phyloP scores from a whole-genome alignment of 2,888 invertebrate species.

The Lysandra coridon region DNA sequence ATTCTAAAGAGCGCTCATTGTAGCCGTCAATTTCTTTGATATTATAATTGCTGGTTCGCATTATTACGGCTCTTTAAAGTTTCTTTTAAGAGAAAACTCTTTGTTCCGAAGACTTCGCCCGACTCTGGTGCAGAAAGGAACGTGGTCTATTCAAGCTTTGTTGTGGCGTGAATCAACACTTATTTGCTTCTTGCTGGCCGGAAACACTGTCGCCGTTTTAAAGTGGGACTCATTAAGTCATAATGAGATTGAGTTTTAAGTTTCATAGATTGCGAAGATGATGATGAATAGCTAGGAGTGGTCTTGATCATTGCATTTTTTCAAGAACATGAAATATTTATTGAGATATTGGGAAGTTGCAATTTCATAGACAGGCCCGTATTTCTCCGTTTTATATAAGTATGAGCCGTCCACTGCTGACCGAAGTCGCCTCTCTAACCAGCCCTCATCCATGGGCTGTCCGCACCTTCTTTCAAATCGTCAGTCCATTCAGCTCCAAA shows the following conservation, averaged over 20 bases:
- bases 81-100: slow-evolving; percentile 45
- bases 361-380: too few species aligned
- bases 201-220: slow-evolving; percentile 9
- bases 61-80: slow-evolving; percentile 51
- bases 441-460: too few species aligned
- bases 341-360: too few species aligned
- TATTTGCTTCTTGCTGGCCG: slow-evolving; percentile 33
- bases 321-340: neutral
- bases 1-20: slow-evolving; percentile 13
- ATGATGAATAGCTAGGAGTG: neutral
- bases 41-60: slow-evolving; percentile 50
- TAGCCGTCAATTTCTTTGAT: slow-evolving; percentile 40
- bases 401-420: too few species aligned
- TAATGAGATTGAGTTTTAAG: slow-evolving; percentile 18
- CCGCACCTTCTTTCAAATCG: too few species aligned
- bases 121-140: slow-evolving; percentile 44
- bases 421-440: too few species aligned
- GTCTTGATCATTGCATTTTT: neutral
- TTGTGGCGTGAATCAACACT: slow-evolving; percentile 43
- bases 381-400: too few species aligned
- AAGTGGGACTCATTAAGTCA: slow-evolving; percentile 18
- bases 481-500: too few species aligned
- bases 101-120: slow-evolving; percentile 46
- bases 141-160: slow-evolving; percentile 43
- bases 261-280: neutral